These are phyloP conservation scores for Chloroclysta siterata DNA, from an alignment of 2,888 invertebrate genomes.

Conservation along the genomic window DNA sequence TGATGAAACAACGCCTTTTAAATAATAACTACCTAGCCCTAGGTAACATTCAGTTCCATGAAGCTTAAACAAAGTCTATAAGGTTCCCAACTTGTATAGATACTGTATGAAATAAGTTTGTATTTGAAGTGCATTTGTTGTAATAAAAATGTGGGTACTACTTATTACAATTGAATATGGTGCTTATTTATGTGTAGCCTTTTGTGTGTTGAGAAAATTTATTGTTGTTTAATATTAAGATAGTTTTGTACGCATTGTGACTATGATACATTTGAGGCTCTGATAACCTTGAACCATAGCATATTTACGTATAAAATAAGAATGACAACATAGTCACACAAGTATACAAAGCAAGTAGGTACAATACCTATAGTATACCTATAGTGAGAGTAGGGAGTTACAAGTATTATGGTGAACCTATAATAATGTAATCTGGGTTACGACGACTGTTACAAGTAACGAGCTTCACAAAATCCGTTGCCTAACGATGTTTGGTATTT, in stretches of 20 bases:
- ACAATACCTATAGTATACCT: constrained; percentile 25
- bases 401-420: constrained; percentile 4
- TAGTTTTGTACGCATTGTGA: constrained; percentile 24
- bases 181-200: constrained; percentile 38
- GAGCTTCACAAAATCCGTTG: constrained; percentile 39
- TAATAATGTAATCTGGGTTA: constrained; percentile 12
- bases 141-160: constrained; percentile 29
- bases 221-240: constrained; percentile 17
- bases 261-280: background rate
- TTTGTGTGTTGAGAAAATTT: constrained; percentile 27
- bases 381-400: background rate
- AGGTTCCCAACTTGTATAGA: background rate
- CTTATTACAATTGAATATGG: constrained; percentile 37
- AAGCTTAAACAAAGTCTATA: no score
- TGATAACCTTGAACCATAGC: constrained; percentile 4
- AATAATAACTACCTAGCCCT: no score
- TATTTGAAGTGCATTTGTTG: background rate
- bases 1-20: no score
- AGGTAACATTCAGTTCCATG: no score
- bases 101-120: background rate
- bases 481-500: constrained; percentile 51
- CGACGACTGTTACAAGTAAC: constrained; percentile 16
- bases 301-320: background rate
- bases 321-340: constrained; percentile 2
- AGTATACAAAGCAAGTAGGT: constrained; percentile 15